A percentile compares a stretch with the other conserved stretches of the same genome.
Evolutionary conservation across 1,140 invertebrate species (phyloP).

Genomic region (Chironomus striatipennis): DNA sequence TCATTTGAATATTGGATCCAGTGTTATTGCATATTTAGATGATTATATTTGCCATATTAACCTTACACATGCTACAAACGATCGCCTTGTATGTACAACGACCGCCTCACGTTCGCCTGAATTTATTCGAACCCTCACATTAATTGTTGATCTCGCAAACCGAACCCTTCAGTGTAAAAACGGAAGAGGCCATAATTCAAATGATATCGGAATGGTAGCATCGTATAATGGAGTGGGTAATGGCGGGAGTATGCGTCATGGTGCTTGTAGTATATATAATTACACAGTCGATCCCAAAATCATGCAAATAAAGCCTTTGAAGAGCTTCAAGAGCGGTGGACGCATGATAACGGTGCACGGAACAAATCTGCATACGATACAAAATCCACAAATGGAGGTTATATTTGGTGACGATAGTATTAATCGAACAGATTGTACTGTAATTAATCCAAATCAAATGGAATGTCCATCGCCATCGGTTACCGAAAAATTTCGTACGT

Average conservation of each 20-base stretch:
- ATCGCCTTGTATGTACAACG: conserved; percentile 77
- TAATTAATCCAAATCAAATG: conserved; percentile 85
- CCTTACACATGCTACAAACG: conserved; percentile 78
- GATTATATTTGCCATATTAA: conserved; percentile 83
- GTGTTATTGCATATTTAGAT: conserved; percentile 78
- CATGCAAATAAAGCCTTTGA: conserved; percentile 81
- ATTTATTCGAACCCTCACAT: conserved; percentile 51
- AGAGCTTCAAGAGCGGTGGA: conserved; percentile 85
- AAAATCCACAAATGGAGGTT: conserved; percentile 77
- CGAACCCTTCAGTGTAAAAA: conserved; percentile 51
- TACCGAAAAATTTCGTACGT: conserved; percentile 46
- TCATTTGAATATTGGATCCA: conserved; percentile 89
- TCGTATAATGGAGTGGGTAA: conserved; percentile 10
- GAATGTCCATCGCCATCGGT: conserved; percentile 88
- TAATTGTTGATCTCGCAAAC: conserved; percentile 78
- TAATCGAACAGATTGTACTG: conserved; percentile 74
- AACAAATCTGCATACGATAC: conserved; percentile 82
- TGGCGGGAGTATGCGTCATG: not conserved
- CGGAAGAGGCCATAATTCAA: not conserved
- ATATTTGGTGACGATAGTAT: conserved; percentile 44
- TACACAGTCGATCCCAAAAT: conserved; percentile 91
- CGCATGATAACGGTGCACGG: conserved; percentile 88
- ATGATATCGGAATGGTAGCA: not conserved
- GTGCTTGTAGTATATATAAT: conserved; percentile 54
- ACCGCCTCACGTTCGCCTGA: conserved; percentile 50